Conservation (phyloP, 2,113 vertebrate species). For the Lasiurus cinereus region DNA sequence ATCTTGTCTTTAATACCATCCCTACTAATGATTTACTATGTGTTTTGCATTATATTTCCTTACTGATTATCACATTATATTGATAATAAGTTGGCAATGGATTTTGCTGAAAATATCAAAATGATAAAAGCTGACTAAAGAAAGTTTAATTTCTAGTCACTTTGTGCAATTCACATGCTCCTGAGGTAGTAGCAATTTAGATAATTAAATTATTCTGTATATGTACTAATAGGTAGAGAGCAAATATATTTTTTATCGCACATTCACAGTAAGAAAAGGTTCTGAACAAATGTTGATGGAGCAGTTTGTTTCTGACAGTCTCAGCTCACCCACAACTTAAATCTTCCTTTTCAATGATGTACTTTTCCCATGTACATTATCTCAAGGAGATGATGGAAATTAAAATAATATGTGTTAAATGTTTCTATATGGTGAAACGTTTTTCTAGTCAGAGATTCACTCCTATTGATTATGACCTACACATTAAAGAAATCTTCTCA, state of each 20-base stretch:
- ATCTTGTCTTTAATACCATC: background rate
- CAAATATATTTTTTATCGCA: constrained; percentile 20
- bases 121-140: constrained; percentile 13
- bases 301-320: background rate
- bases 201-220: constrained; percentile 56
- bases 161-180: constrained; percentile 14
- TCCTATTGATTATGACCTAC: background rate
- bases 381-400: background rate
- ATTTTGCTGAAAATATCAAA: constrained; percentile 17
- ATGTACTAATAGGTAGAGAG: background rate
- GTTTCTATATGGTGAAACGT: background rate
- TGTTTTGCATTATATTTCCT: constrained; percentile 8
- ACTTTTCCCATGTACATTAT: background rate
- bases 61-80: background rate
- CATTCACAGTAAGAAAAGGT: background rate
- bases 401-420: background rate
- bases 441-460: background rate
- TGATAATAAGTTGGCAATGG: background rate
- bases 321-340: background rate
- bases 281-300: constrained; percentile 19
- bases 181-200: constrained; percentile 42
- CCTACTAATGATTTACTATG: background rate
- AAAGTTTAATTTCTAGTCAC: background rate
- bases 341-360: background rate
- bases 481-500: background rate